Evolutionary conservation across 23 tunicate species (phyloP).

Genomic region (Halocynthia aurantium): DNA sequence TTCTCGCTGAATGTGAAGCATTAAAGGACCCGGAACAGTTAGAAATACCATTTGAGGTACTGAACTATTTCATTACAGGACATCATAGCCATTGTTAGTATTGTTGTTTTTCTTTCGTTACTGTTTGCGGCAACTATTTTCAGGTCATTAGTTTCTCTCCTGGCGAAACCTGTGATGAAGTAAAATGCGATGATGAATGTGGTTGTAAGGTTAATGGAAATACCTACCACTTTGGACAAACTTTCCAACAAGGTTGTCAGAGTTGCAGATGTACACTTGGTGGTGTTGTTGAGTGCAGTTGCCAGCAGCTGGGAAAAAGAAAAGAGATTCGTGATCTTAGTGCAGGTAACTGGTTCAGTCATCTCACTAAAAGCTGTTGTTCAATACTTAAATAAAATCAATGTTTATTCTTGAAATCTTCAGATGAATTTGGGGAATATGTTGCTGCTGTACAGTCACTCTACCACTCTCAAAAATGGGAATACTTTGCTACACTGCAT

Average conservation of each 20-base stretch:
- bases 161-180: constrained; percentile 63
- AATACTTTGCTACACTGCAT: constrained; percentile 42
- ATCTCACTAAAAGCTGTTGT: not conserved
- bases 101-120: not conserved
- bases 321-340: constrained; percentile 83
- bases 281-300: constrained; percentile 59
- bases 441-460: constrained; percentile 32
- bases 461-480: constrained; percentile 63
- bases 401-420: not conserved
- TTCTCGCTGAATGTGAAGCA: constrained; percentile 50
- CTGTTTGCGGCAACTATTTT: not conserved
- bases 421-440: constrained; percentile 43
- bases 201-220: constrained; percentile 74
- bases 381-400: not conserved
- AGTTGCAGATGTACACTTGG: constrained; percentile 68
- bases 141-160: constrained; percentile 71
- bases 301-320: constrained; percentile 50
- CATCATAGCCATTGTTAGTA: not conserved
- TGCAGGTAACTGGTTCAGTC: constrained; percentile 14
- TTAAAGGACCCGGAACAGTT: constrained; percentile 21
- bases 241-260: constrained; percentile 53
- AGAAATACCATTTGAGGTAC: constrained; percentile 51
- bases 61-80: not conserved
- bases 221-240: constrained; percentile 55
- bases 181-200: constrained; percentile 69